These are phyloP conservation scores for Cebus imitator DNA, from an alignment of 2,113 vertebrate species.

Conservation along the genomic window DNA sequence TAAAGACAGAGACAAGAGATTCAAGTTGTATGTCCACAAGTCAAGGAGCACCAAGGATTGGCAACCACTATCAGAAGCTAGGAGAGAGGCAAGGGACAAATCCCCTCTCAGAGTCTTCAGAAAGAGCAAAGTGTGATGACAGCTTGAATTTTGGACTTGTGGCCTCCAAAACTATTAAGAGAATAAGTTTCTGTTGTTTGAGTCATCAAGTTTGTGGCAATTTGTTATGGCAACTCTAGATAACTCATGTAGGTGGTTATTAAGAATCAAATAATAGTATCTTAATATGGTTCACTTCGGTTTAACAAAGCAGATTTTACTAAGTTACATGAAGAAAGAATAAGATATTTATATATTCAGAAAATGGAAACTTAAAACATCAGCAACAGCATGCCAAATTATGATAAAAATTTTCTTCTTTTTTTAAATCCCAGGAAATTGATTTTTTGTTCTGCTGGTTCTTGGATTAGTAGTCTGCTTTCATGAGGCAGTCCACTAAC, in stretches of 20 bases:
- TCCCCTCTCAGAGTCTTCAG: background rate
- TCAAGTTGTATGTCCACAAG: background rate
- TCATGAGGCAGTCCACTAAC: background rate
- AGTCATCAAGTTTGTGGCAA: background rate
- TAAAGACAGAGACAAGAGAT: background rate
- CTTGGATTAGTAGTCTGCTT: background rate
- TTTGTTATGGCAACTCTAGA: background rate
- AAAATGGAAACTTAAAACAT: background rate
- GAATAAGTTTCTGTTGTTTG: background rate
- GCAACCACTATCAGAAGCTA: background rate
- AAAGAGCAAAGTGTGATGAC: background rate
- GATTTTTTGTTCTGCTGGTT: background rate
- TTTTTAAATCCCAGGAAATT: background rate
- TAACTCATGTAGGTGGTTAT: background rate
- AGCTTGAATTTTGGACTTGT: background rate
- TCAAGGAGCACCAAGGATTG: background rate
- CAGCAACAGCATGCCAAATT: background rate
- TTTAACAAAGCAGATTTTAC: background rate
- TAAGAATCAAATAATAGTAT: background rate
- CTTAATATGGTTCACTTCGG: background rate
- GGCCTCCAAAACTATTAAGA: background rate
- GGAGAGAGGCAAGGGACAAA: background rate
- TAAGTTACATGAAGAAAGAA: background rate
- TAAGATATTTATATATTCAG: background rate
- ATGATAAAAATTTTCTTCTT: background rate